Base-by-base conservation (phyloP, 1,140 invertebrate genomes). In the Drosophila sp. region DNA sequence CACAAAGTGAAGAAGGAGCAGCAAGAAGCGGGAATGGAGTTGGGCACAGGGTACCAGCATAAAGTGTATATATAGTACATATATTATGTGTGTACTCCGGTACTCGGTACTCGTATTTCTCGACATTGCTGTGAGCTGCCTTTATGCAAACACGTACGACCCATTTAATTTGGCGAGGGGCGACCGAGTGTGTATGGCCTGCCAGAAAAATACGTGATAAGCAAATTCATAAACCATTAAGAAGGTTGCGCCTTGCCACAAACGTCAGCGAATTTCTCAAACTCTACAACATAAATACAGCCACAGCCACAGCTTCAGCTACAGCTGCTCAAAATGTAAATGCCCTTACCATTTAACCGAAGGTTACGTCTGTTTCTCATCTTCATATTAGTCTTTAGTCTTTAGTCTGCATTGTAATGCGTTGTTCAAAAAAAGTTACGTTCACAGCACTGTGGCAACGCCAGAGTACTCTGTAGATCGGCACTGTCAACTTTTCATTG, bases 151-250 rank as follows among this genome's bases (percentile, higher is more conserved):
- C 80, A 83, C 80, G 80, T 83, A 83, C 80, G 80, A 69, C 72
- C 76, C 80, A 83, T 83, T 83, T 83, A 83, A 83, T 83, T 83
- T 83, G 80, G 76, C 72, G 66, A 83, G 78, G 82, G 74, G 76
- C 76, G 56, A 78, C 72, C 67, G 72, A 56, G 71, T 72, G 71
- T 72, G 70, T 83, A 74, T 70, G 80, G 75, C 65, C 79, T 72
- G 79, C 74, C 66, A 70, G 66, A 82, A 83, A 83, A 83, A 83
- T 83, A 83, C 80, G 80, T 83, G 80, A 83, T 83, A 83, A 83
- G 80, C 80, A 83, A 83, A 83, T 83, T 83, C 80, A 83, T 83
- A 83, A 83, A 83, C 76, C 80, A 83, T 83, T 83, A 83, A 83
- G 79, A 78, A 59, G 80, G 74, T 82, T 78, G 61, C 73, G 62